These are phyloP conservation scores for Zosterops japonicus DNA, from an alignment of 2,113 vertebrate genomes.

Conservation along the genomic window DNA sequence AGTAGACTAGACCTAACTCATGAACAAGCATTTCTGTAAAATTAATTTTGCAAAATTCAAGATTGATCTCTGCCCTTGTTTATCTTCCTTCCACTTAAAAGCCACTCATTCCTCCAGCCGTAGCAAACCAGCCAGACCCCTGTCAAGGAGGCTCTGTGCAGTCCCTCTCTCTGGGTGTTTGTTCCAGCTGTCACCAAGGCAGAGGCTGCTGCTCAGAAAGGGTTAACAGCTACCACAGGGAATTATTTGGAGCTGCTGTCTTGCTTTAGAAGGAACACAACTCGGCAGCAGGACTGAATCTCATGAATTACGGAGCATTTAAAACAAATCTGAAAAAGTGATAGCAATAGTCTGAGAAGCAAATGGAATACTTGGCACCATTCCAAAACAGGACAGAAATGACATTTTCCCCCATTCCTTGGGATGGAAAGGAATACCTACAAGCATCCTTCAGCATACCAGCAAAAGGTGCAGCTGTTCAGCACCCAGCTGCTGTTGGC, in stretches of 20 bases:
- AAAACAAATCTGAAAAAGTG: not conserved
- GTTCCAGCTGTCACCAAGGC: not conserved
- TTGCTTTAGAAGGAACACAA: not conserved
- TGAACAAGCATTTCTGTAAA: not conserved
- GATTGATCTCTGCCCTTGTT: not conserved
- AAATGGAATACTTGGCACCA: not conserved
- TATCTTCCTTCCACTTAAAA: not conserved
- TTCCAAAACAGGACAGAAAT: not conserved
- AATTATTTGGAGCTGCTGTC: not conserved
- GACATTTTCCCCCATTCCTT: not conserved
- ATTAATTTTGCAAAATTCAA: not conserved
- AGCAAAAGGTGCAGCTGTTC: not conserved
- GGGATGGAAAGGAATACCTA: not conserved
- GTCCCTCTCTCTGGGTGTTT: not conserved
- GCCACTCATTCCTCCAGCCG: not conserved
- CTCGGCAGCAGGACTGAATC: not conserved
- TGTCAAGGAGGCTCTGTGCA: accelerated
- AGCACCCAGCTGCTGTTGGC: not conserved
- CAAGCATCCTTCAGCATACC: not conserved
- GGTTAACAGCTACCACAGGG: not conserved
- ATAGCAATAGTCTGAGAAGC: not conserved
- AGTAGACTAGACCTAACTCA: not conserved
- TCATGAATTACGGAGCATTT: conserved; percentile 6
- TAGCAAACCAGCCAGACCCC: not conserved
- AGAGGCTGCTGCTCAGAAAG: not conserved